Conservation (phyloP, 1,140 invertebrate genomes). For the Meteorus sp. region DNA sequence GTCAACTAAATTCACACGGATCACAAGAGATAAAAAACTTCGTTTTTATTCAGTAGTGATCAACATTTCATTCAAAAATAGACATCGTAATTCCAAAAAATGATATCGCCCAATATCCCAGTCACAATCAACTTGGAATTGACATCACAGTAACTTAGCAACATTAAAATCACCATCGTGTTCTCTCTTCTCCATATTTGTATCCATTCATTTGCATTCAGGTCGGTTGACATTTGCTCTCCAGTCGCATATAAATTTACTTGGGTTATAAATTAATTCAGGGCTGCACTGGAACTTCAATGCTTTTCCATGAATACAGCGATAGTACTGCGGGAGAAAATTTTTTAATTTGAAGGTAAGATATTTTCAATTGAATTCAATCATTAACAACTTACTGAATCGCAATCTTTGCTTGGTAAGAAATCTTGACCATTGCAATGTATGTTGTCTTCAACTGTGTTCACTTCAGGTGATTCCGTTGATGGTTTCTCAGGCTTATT, state of each 20-base stretch:
- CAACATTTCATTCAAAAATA: too few relatives aligned
- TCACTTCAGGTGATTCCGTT: conserved; percentile 30
- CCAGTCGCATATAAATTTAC: conserved; percentile 76
- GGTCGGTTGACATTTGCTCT: conserved; percentile 69
- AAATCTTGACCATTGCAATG: conserved; percentile 66
- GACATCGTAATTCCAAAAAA: too few relatives aligned
- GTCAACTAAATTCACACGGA: too few relatives aligned
- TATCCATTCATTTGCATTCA: too few relatives aligned
- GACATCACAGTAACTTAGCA: too few relatives aligned
- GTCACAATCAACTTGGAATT: too few relatives aligned
- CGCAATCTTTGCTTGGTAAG: conserved; percentile 68
- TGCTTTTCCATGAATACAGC: conserved; percentile 75
- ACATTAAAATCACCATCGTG: too few relatives aligned
- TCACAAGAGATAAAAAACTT: too few relatives aligned
- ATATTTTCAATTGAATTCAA: too few relatives aligned
- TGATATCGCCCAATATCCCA: too few relatives aligned
- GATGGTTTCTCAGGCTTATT: not conserved
- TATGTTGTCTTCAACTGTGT: conserved; percentile 56
- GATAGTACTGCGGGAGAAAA: conserved; percentile 67
- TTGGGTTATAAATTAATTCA: conserved; percentile 74
- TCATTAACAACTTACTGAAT: conserved; percentile 63
- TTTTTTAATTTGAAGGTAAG: conserved; percentile 14
- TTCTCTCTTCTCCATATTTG: too few relatives aligned
- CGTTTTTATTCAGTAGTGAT: too few relatives aligned
- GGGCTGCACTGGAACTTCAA: conserved; percentile 71